These are phyloP conservation scores for Toxotes jaculatrix DNA, from an alignment of 2,113 vertebrate species.

Conservation along the genomic window DNA sequence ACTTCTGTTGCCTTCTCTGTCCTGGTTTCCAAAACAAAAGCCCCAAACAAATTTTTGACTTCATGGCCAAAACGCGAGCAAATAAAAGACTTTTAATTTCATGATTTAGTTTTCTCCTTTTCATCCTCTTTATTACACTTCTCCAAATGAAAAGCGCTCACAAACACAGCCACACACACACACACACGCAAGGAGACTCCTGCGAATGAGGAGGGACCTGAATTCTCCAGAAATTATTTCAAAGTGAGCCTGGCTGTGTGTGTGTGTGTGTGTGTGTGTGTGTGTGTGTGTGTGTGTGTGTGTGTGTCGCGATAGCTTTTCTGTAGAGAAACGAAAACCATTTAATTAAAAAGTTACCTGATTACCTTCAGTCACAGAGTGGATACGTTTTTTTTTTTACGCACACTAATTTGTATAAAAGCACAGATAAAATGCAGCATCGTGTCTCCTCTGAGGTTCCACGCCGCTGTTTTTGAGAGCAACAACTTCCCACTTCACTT, in stretches of 20 bases:
- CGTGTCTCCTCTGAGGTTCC: no score
- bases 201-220: no score
- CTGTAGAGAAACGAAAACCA: background rate
- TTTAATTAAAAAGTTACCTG: background rate
- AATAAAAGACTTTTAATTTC: background rate
- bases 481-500: no score
- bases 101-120: background rate
- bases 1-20: background rate
- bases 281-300: background rate
- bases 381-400: background rate
- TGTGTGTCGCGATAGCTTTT: background rate
- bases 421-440: no score
- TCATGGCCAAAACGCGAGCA: background rate
- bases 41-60: background rate
- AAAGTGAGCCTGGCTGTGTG: no score
- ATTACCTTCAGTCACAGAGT: background rate
- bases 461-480: no score
- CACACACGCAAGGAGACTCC: no score
- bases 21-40: background rate
- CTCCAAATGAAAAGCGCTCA: background rate
- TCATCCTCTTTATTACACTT: background rate
- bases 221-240: no score
- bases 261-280: background rate
- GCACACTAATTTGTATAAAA: background rate
- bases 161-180: background rate